Percentiles rank a stretch among this genome's conserved stretches.
phyloP scores from a whole-genome alignment of 2,113 vertebrate species.

The Calidris pygmaea region DNA sequence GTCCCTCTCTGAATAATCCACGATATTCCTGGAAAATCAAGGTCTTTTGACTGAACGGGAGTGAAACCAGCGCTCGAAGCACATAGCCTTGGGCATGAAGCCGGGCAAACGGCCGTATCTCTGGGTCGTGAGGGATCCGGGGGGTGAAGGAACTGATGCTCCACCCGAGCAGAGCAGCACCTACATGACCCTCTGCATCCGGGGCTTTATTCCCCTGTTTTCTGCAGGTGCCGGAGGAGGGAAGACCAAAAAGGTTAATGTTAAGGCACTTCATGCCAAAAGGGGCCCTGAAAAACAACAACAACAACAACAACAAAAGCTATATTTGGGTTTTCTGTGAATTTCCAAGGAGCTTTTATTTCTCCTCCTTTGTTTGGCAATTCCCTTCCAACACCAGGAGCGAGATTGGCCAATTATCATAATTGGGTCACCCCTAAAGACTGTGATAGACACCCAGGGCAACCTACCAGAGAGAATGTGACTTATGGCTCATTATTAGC shows the following conservation, averaged over 20 bases:
- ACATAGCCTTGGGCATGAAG: background rate
- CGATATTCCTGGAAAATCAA: background rate
- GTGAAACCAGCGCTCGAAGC: background rate
- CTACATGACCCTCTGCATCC: accelerated
- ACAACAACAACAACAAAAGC: background rate
- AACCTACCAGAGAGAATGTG: slow-evolving; percentile 73
- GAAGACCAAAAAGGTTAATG: background rate
- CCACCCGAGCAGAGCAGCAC: background rate
- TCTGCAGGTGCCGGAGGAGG: background rate
- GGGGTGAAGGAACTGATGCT: background rate
- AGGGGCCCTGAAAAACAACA: background rate
- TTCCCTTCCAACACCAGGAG: slow-evolving; percentile 14
- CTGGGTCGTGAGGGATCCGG: background rate
- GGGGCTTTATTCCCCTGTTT: background rate
- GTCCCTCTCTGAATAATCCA: background rate
- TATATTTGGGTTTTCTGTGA: background rate
- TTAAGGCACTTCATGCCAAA: background rate
- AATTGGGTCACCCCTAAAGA: slow-evolving; percentile 79
- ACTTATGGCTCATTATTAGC: slow-evolving; percentile 70
- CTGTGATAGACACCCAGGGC: slow-evolving; percentile 67
- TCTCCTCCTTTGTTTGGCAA: slow-evolving; percentile 24
- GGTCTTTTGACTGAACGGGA: background rate
- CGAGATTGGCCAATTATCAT: slow-evolving; percentile 72
- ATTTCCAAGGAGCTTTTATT: slow-evolving; percentile 18
- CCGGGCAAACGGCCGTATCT: background rate